Conservation (phyloP, 2,113 vertebrate genomes). For the Lasiurus cinereus region DNA sequence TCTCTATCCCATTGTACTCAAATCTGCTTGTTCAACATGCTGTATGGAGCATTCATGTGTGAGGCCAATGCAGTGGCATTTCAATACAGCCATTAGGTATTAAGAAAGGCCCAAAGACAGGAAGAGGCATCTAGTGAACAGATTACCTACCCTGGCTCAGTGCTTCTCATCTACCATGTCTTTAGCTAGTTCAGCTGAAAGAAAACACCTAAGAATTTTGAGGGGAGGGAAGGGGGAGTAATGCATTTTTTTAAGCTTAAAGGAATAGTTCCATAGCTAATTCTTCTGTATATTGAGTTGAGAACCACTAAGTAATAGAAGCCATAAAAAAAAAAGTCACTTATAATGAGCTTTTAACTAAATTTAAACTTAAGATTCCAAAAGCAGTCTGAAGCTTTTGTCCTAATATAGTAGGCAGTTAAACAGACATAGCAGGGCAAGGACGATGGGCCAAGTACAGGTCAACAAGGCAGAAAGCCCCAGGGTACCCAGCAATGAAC, state of each 20-base stretch:
- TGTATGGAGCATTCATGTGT: background rate
- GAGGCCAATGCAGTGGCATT: background rate
- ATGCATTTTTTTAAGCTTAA: slow-evolving; percentile 4
- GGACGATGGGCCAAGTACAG: background rate
- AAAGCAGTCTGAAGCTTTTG: slow-evolving; percentile 10
- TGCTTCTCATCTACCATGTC: background rate
- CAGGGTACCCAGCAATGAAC: background rate
- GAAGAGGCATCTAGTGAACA: background rate
- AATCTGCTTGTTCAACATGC: background rate
- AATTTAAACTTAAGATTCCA: slow-evolving; percentile 48
- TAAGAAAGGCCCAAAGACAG: background rate
- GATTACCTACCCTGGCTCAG: background rate
- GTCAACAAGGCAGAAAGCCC: background rate
- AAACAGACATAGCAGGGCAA: background rate
- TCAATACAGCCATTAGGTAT: background rate
- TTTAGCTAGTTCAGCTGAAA: slow-evolving; percentile 18
- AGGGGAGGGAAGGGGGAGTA: background rate
- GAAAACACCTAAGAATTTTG: background rate
- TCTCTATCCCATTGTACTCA: background rate
- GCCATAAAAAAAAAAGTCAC: background rate
- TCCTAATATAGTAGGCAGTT: background rate
- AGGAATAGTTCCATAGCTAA: background rate
- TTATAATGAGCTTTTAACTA: slow-evolving; percentile 19
- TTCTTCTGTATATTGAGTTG: background rate
- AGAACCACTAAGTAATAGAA: slow-evolving; percentile 27